These are phyloP conservation scores for Trichosurus vulpecula DNA, from an alignment of 2,797 vertebrate species.

Conservation along the genomic window DNA sequence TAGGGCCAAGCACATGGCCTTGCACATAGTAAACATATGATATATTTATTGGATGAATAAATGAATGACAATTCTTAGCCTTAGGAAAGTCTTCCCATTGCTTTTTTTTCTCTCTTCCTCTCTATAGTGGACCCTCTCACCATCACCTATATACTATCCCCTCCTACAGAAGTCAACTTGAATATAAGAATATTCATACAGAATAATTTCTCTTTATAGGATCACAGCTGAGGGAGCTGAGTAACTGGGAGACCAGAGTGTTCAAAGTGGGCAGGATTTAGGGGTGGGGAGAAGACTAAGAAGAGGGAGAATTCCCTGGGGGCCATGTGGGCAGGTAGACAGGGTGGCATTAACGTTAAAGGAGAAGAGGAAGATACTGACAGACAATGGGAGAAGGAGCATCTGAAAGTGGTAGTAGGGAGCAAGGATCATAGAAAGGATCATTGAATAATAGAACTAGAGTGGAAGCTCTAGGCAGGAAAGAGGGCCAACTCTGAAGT, in stretches of 20 bases:
- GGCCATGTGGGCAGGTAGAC: background rate
- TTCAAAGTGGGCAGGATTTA: background rate
- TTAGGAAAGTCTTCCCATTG: background rate
- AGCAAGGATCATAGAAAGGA: too few relatives aligned
- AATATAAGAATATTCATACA: background rate
- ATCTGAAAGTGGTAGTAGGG: too few relatives aligned
- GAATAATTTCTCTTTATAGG: background rate
- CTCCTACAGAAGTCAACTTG: background rate
- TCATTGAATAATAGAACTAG: too few relatives aligned
- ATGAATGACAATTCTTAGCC: background rate
- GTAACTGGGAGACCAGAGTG: background rate
- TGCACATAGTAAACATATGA: background rate
- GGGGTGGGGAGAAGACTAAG: background rate
- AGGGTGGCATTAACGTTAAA: background rate
- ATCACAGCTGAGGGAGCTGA: background rate
- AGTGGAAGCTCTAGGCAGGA: too few relatives aligned
- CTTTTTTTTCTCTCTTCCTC: background rate
- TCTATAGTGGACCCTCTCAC: background rate
- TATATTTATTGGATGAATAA: background rate
- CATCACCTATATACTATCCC: too few relatives aligned
- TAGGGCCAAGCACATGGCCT: background rate
- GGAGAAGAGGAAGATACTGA: background rate
- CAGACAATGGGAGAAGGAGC: too few relatives aligned
- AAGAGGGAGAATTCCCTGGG: background rate
- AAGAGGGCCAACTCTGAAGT: too few relatives aligned